A percentile compares a stretch with the other conserved stretches of the same genome.
Evolutionary conservation across 2,113 vertebrate genomes (phyloP).

Genomic region (Ailurus styani): DNA sequence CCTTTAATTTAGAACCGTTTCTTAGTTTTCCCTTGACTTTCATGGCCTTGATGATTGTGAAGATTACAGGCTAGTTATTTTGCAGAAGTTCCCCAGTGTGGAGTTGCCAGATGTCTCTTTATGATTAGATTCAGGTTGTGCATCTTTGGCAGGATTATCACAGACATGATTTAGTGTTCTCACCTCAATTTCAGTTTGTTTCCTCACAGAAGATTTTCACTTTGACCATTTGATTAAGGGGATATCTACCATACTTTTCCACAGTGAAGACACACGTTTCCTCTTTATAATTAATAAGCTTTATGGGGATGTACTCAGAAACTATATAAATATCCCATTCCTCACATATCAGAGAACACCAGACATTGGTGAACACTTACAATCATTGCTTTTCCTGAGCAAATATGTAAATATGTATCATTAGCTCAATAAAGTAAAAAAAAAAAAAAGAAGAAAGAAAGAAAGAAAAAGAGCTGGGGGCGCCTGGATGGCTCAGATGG

Average conservation of each 20-base stretch:
- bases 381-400: not conserved
- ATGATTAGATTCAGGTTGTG: not conserved
- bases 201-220: not conserved
- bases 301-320: not conserved
- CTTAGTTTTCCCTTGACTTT: not conserved
- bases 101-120: not conserved
- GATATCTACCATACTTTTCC: not conserved
- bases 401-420: not conserved
- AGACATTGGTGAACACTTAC: not conserved
- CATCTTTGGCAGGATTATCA: not conserved
- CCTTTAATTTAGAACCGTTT: not conserved
- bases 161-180: not conserved
- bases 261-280: not conserved
- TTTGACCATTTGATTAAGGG: not conserved
- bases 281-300: not conserved
- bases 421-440: not conserved
- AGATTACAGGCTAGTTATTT: not conserved
- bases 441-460: not conserved
- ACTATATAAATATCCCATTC: not conserved
- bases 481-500: too few species aligned
- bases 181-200: not conserved
- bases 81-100: not conserved
- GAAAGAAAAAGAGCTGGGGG: too few species aligned
- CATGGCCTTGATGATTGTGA: not conserved
- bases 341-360: not conserved